Percentiles rank a stretch among this genome's conserved stretches.
phyloP scores from a whole-genome alignment of 2,888 invertebrate species.

The Andrena dorsata region DNA sequence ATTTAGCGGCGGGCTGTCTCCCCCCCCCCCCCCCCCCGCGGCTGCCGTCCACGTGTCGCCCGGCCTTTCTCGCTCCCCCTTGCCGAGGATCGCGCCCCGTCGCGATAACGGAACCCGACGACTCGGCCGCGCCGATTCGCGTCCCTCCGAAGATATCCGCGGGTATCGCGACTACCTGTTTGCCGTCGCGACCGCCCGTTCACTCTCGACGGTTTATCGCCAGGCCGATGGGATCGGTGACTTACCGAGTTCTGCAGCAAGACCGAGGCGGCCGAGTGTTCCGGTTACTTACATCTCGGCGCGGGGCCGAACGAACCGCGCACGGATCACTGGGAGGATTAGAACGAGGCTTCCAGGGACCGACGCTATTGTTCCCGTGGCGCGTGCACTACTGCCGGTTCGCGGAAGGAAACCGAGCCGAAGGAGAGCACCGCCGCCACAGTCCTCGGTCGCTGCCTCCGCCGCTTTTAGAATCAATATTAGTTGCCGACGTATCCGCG shows the following conservation, averaged over 20 bases:
- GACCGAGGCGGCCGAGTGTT: not conserved
- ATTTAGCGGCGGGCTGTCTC: conserved; percentile 9
- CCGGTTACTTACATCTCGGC: conserved; percentile 29
- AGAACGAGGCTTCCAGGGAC: conserved; percentile 33
- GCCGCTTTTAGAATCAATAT: conserved; percentile 82
- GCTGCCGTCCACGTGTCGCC: conserved; percentile 29
- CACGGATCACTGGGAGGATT: not conserved
- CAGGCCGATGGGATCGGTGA: not conserved
- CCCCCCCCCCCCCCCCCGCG: not conserved
- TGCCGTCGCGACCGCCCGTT: not conserved
- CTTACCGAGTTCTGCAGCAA: not conserved
- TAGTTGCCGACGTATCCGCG: conserved; percentile 78
- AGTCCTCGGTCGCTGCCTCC: conserved; percentile 35
- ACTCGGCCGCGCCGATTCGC: no score
- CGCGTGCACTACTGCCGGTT: conserved; percentile 41
- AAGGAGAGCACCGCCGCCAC: conserved; percentile 52
- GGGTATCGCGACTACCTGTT: not conserved
- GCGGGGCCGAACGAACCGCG: not conserved
- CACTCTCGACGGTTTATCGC: no score
- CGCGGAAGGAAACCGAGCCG: conserved; percentile 46
- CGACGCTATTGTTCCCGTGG: conserved; percentile 20
- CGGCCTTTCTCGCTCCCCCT: not conserved
- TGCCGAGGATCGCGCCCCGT: no score
- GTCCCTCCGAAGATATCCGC: no score
- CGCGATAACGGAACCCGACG: no score